Evolutionary conservation across 2,797 vertebrate genomes (phyloP), one percentile per base, ranked within the genome.

Genomic region (Merluccius polli): DNA sequence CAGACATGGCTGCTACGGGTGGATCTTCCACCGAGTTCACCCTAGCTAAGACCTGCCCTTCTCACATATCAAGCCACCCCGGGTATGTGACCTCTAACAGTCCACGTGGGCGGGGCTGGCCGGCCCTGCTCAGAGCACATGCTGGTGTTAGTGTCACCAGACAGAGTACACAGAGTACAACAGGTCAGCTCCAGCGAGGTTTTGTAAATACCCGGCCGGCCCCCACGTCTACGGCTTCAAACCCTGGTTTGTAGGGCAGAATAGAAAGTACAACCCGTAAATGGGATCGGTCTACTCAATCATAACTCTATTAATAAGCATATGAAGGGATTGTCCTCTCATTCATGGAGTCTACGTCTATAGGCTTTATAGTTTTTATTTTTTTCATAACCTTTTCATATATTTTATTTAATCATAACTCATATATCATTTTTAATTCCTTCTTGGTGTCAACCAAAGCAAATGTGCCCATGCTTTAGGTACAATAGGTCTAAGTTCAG

Each of bases 11-110:
- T 65, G 38, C 71, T 77, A 71, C 78, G 74, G 83, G 77, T 76
- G 77, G 82, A 84, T 80, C 80, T 81, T 81, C 80, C 59, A 13
- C 83, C 81, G 74, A 80, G 72, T 65, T 71, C 70, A 75, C 78
- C 81, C 81, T 68, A 79, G 78, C 78, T 88, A 83, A 89, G 79
- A 81, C 78, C 83, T 94, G 94, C 89, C 93, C 93, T 95, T 94
- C 94, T 95, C 94, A 92, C 88, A 87, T 94, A 91, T 94, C 94
- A 88, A 89, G 82, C 78, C 84, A 87, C 88, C 89, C 88, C 82
- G 90, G 88, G 92, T 93, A 94, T 93, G 92, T 93, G 93, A 94
- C 90, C 91, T 86, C 82, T 87, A 84, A 78, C 48, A 68, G 81
- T 74, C 59, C 81, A 0, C 0, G 80, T 77, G 90, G 89, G 90